Conservation (phyloP, 2,113 vertebrate species). For the Gallinago media region DNA sequence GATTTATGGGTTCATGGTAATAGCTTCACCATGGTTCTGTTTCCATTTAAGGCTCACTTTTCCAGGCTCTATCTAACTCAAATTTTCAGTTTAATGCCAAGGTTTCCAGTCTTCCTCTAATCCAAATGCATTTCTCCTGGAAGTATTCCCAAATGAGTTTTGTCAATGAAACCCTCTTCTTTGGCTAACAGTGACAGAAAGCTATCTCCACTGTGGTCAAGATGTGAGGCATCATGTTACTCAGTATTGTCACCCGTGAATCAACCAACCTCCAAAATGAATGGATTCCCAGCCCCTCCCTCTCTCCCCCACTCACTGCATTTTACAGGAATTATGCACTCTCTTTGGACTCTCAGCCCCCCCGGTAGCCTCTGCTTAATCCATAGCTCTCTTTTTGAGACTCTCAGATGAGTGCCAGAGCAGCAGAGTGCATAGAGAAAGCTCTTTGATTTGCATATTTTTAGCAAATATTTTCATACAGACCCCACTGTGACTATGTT, state of each 20-base stretch:
- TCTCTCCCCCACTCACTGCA: fast-evolving
- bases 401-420: background rate
- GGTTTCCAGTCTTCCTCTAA: background rate
- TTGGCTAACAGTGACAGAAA: background rate
- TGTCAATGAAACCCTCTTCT: background rate
- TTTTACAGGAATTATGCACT: background rate
- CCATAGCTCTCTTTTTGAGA: background rate
- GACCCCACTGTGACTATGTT: background rate
- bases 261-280: background rate
- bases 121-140: background rate
- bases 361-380: background rate
- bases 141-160: background rate
- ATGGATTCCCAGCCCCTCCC: background rate
- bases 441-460: background rate
- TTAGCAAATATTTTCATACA: background rate
- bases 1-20: background rate
- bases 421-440: background rate
- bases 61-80: background rate
- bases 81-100: background rate
- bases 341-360: background rate
- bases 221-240: background rate
- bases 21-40: background rate
- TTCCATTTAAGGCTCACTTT: background rate
- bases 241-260: background rate
- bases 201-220: background rate